Base-by-base conservation (phyloP, 2,888 invertebrate genomes). In the Drosophila austrosaltans region DNA sequence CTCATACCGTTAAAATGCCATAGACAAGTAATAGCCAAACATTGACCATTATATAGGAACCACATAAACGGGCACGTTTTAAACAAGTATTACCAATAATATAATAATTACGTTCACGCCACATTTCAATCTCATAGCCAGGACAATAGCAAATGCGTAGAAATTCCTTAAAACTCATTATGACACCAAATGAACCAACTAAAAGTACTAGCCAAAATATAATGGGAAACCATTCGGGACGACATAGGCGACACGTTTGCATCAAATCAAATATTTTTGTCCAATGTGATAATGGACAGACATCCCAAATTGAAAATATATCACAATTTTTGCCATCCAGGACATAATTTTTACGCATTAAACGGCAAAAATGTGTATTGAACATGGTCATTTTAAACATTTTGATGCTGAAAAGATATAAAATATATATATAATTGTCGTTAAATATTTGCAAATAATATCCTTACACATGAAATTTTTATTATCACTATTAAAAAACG, bases 1-100 rank as follows among this genome's bases (percentile, higher is more conserved):
- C 12, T 20, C 39, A 30, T 48, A 72, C 72, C 40, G 1, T 36
- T 7, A 65, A 0, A 0, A 72, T 42, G 12, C 72, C 72, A 32
- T 42, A 66, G 12, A 82, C 0, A 7, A 82, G 59, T 25, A 77
- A 6, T 1, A 81, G 0, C 85, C 85, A 84, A 3, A 54, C 42
- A 22, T 58, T 28, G 22, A 25, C 5, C 53, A 28, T 61, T 0
- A 73, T 1, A 0, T 53, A 6, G 0, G 64, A 39, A 2, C 79
- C 82, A 0, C 64, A 0, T 0, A 84, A 2, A 0, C 82, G 72
- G 0, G 44, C 65, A n/a, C 12, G 40, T 0, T 70, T 69, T 5
- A 81, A 16, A 0, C 40, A 0, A 0, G 5, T 3, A 3, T 53
- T 7, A 0, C 39, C 16, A 0, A 81, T 1, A 0, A 79, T 10